Percentiles rank a stretch among this genome's conserved stretches.
These are phyloP conservation scores for Drosophila arizonae DNA, from an alignment of 1,140 invertebrate species.

Conservation along the genomic window DNA sequence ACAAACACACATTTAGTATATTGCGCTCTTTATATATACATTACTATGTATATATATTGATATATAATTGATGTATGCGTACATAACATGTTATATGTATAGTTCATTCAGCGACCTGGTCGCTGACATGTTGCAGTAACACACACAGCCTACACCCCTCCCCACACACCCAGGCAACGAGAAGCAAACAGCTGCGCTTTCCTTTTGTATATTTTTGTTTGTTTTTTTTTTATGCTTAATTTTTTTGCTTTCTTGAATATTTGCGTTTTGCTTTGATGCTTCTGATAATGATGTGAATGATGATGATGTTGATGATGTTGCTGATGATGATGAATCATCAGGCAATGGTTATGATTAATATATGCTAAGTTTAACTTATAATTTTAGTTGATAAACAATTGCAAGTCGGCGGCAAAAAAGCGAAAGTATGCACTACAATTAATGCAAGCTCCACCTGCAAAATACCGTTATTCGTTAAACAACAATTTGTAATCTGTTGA, in stretches of 20 bases:
- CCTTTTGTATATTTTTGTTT: constrained; percentile 68
- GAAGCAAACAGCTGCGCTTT: constrained; percentile 52
- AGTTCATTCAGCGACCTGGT: constrained; percentile 38
- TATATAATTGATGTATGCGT: constrained; percentile 42
- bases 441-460: constrained; percentile 15
- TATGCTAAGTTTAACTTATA: constrained; percentile 70
- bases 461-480: constrained; percentile 1
- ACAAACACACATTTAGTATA: constrained; percentile 62
- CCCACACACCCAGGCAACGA: constrained; percentile 35
- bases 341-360: constrained; percentile 57
- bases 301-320: not conserved
- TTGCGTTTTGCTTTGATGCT: constrained; percentile 58
- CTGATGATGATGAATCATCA: constrained; percentile 18
- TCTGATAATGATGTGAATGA: constrained; percentile 17
- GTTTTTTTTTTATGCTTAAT: constrained; percentile 42
- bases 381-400: constrained; percentile 64
- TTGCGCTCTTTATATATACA: constrained; percentile 53
- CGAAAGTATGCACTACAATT: constrained; percentile 32
- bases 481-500: not conserved
- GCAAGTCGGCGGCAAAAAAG: constrained; percentile 59
- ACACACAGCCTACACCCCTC: constrained; percentile 19
- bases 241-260: constrained; percentile 30
- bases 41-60: constrained; percentile 33
- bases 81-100: constrained; percentile 68
- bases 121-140: constrained; percentile 63